phyloP scores from a whole-genome alignment of 2,797 vertebrate genomes.

The Pseudocheirus occidentalis region DNA sequence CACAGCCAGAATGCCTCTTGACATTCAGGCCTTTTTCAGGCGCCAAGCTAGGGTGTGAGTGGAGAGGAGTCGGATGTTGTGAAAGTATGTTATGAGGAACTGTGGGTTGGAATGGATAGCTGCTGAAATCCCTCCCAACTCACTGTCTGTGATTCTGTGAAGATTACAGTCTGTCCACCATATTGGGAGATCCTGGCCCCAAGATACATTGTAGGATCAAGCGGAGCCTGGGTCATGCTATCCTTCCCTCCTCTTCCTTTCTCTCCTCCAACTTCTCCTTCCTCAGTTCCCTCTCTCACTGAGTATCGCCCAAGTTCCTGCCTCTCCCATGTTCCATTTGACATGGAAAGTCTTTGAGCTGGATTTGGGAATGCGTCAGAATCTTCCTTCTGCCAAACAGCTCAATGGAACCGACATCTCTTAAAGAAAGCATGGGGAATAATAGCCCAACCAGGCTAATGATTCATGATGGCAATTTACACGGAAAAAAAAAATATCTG shows the following conservation, averaged over 20 bases:
- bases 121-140: neutral
- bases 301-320: slow-evolving; percentile 30
- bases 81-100: neutral
- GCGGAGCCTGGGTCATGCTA: neutral
- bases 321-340: slow-evolving; percentile 49
- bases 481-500: slow-evolving; percentile 73
- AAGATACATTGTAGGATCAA: neutral
- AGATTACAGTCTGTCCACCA: neutral
- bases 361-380: slow-evolving; percentile 61
- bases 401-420: slow-evolving; percentile 73
- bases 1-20: neutral
- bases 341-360: slow-evolving; percentile 62
- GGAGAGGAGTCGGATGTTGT: neutral
- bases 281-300: neutral
- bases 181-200: neutral
- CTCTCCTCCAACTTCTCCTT: neutral
- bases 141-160: neutral
- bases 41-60: neutral
- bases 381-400: slow-evolving; percentile 71
- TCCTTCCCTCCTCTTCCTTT: neutral
- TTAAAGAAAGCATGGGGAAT: slow-evolving; percentile 73
- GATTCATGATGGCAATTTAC: slow-evolving; percentile 74
- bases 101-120: neutral
- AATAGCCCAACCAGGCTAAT: slow-evolving; percentile 72
- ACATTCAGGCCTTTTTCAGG: neutral